Percentiles rank a stretch among this genome's conserved stretches.
These are phyloP conservation scores for Potamarius usumacintae DNA, from an alignment of 2,113 vertebrate species.

Conservation along the genomic window DNA sequence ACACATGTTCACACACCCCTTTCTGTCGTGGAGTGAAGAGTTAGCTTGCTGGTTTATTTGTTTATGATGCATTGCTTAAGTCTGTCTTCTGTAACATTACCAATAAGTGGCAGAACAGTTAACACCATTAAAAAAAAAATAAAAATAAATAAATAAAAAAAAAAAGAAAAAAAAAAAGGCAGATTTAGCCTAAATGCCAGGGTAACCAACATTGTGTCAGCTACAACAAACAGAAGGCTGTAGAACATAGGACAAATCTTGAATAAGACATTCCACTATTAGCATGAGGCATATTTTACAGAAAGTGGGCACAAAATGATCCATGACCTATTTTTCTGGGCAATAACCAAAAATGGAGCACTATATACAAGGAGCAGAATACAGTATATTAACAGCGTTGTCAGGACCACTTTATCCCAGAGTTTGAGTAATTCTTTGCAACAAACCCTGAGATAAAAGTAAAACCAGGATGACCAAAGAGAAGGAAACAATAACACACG, in stretches of 20 bases:
- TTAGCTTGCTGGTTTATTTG: neutral
- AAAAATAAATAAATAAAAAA: too few relatives aligned
- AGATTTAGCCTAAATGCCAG: neutral
- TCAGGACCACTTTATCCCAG: neutral
- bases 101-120: neutral
- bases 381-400: constrained; percentile 6
- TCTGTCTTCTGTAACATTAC: neutral
- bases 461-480: neutral
- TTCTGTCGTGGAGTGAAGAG: neutral
- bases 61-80: neutral
- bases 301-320: neutral
- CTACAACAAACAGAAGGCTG: neutral
- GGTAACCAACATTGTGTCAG: neutral
- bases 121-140: neutral
- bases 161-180: neutral
- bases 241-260: neutral
- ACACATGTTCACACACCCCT: neutral
- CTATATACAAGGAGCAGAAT: neutral
- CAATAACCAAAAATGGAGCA: neutral
- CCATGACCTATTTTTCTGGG: neutral
- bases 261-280: neutral
- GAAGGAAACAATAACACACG: neutral
- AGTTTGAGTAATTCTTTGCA: constrained; percentile 18
- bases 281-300: neutral
- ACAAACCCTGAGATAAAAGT: neutral